These are phyloP conservation scores for Ivindomyrus marchei DNA, from an alignment of 2,113 vertebrate genomes.

Conservation along the genomic window DNA sequence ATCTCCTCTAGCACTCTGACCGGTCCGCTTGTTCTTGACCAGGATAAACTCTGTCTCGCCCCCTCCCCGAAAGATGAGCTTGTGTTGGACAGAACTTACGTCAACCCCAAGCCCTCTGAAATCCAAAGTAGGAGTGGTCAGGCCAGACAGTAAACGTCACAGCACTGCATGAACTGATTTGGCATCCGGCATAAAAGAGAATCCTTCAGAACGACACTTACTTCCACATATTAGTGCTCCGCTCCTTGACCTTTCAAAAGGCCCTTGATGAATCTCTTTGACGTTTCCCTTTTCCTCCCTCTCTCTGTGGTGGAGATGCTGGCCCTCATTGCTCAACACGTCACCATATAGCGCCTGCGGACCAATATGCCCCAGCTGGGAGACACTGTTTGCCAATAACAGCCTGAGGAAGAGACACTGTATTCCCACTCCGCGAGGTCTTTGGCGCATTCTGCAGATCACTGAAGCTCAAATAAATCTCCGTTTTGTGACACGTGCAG, in stretches of 20 bases:
- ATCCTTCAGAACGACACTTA: not conserved
- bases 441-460: not conserved
- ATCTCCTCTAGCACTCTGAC: not conserved
- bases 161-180: not conserved
- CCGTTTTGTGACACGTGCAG: not conserved
- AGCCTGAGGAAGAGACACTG: not conserved
- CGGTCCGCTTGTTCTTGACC: not conserved
- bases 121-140: not conserved
- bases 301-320: not conserved
- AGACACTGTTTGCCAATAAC: not conserved
- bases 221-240: not conserved
- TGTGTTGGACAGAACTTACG: not conserved
- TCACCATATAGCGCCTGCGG: not conserved
- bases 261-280: not conserved
- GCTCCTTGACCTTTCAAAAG: not conserved
- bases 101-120: not conserved
- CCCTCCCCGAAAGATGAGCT: not conserved
- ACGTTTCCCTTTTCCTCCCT: not conserved
- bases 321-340: not conserved
- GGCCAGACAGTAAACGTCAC: not conserved
- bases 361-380: not conserved
- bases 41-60: not conserved
- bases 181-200: not conserved
- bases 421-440: not conserved
- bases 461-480: not conserved